phyloP scores from a whole-genome alignment of 2,888 invertebrate species.

The Vanessa cardui region DNA sequence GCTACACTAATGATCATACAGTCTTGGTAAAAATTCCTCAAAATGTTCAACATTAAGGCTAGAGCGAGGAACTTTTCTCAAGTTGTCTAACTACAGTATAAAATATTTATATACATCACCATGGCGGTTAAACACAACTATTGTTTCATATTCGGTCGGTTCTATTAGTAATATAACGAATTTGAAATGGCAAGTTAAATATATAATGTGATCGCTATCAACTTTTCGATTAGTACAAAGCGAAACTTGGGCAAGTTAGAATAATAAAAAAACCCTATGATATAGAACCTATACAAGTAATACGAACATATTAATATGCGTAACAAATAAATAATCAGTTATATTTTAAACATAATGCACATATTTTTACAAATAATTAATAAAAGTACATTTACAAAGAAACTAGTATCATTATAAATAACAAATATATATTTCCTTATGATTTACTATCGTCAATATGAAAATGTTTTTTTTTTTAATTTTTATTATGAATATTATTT shows the following conservation, averaged over 20 bases:
- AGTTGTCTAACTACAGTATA: slow-evolving; percentile 16
- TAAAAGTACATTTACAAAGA: slow-evolving; percentile 22
- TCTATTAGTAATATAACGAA: slow-evolving; percentile 4
- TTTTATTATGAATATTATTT: no score
- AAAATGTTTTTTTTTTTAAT: not conserved
- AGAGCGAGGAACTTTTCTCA: slow-evolving; percentile 12
- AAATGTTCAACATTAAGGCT: slow-evolving; percentile 9
- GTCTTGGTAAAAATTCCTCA: slow-evolving; percentile 34
- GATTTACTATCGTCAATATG: not conserved
- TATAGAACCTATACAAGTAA: slow-evolving; percentile 50
- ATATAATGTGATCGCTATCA: slow-evolving; percentile 26
- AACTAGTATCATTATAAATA: slow-evolving; percentile 8
- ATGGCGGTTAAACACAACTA: slow-evolving; percentile 30
- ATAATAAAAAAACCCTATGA: slow-evolving; percentile 31
- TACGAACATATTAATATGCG: slow-evolving; percentile 54
- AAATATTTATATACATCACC: slow-evolving; percentile 13
- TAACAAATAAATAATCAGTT: slow-evolving; percentile 67
- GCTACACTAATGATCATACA: slow-evolving; percentile 17
- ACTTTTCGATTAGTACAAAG: slow-evolving; percentile 49
- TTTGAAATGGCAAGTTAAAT: slow-evolving; percentile 12
- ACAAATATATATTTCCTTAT: slow-evolving; percentile 6
- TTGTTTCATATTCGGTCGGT: slow-evolving; percentile 1
- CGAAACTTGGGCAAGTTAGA: slow-evolving; percentile 69
- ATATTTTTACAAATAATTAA: slow-evolving; percentile 44
- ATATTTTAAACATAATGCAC: slow-evolving; percentile 54